phyloP scores from a whole-genome alignment of 2,888 invertebrate species.

The Subacronicta megacephala region DNA sequence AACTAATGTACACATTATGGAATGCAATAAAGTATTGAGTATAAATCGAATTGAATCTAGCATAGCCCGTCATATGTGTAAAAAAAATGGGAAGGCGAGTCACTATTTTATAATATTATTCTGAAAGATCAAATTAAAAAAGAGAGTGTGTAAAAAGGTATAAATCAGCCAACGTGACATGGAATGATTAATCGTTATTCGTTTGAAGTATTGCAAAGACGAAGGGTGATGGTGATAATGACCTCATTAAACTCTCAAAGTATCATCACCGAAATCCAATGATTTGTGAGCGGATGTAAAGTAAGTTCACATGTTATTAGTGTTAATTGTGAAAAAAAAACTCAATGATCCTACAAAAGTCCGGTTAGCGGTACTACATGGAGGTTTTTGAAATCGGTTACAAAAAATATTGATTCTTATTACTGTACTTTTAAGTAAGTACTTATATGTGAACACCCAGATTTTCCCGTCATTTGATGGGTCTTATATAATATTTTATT shows the following conservation, averaged over 20 bases:
- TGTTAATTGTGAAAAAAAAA: constrained; percentile 9
- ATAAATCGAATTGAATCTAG: too few species aligned
- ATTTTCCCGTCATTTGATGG: neutral
- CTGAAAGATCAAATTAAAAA: too few species aligned
- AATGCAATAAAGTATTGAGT: too few species aligned
- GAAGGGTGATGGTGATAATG: constrained; percentile 1
- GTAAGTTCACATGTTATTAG: constrained; percentile 13
- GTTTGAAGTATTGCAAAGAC: neutral
- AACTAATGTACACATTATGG: too few species aligned
- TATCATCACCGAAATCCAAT: constrained; percentile 7
- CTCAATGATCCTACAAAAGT: constrained; percentile 8
- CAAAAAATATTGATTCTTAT: constrained; percentile 2
- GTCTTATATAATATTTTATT: too few species aligned
- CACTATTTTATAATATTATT: too few species aligned
- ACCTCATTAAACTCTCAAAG: constrained; percentile 7
- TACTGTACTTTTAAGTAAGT: neutral
- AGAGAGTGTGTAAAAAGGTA: too few species aligned
- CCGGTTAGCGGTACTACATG: constrained; percentile 1
- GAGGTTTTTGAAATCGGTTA: constrained; percentile 7
- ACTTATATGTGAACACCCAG: neutral
- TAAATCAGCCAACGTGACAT: too few species aligned
- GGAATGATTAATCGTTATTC: neutral
- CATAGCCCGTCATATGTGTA: too few species aligned
- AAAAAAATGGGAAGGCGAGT: too few species aligned
- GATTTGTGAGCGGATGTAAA: constrained; percentile 8